phyloP scores from a whole-genome alignment of 2,888 invertebrate genomes.

The Lathronympha strigana region DNA sequence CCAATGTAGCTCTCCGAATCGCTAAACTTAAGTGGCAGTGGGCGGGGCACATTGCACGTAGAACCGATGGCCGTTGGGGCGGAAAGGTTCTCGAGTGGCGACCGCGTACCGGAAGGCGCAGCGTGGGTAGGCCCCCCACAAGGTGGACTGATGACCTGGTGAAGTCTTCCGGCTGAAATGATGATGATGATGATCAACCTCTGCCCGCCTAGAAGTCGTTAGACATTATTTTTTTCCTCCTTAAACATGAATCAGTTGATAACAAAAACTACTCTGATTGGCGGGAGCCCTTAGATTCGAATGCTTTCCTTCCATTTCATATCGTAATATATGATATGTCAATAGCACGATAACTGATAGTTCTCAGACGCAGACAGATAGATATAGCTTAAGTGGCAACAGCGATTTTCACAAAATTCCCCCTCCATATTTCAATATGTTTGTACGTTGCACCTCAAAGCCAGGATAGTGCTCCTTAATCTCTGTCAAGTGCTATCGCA shows the following conservation, averaged over 20 bases:
- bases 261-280: neutral
- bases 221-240: neutral
- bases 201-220: too few relatives aligned
- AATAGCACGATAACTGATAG: slow-evolving; percentile 14
- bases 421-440: slow-evolving; percentile 28
- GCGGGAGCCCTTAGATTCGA: neutral
- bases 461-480: slow-evolving; percentile 49
- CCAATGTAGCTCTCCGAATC: too few relatives aligned
- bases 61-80: too few relatives aligned
- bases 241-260: neutral
- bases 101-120: too few relatives aligned
- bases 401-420: slow-evolving; percentile 28
- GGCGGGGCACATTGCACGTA: too few relatives aligned
- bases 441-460: slow-evolving; percentile 35
- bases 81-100: too few relatives aligned
- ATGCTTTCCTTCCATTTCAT: neutral
- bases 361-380: slow-evolving; percentile 11
- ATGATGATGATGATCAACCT: too few relatives aligned
- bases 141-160: too few relatives aligned
- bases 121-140: too few relatives aligned
- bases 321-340: slow-evolving; percentile 11
- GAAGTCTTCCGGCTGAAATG: too few relatives aligned
- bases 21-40: too few relatives aligned
- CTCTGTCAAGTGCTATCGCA: slow-evolving; percentile 49
- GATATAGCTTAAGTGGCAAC: slow-evolving; percentile 8